A percentile compares a stretch with the other conserved stretches of the same genome.
Conservation (phyloP, 2,113 vertebrate species). For the Pangasianodon gigas region DNA sequence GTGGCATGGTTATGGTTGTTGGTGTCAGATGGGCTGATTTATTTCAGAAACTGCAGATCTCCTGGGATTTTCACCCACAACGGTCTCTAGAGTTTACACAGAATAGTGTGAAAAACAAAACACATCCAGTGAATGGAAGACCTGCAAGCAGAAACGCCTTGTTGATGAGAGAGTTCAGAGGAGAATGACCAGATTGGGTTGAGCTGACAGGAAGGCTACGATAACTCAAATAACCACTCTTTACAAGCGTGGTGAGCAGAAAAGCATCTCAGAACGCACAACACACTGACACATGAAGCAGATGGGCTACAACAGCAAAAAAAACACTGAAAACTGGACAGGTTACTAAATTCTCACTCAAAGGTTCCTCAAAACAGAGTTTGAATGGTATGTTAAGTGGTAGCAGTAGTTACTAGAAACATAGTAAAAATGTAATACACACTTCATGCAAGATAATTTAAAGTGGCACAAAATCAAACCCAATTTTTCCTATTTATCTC, state of each 20-base stretch:
- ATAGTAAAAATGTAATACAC: not conserved
- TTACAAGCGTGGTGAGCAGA: not conserved
- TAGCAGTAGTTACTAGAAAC: not conserved
- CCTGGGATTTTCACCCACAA: not conserved
- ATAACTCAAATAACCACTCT: not conserved
- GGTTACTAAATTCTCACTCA: not conserved
- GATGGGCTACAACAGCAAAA: not conserved
- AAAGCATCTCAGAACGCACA: not conserved
- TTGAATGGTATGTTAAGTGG: not conserved
- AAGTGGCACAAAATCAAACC: not conserved
- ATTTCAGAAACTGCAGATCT: not conserved
- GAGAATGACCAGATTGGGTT: not conserved
- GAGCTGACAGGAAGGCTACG: not conserved
- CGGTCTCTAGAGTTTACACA: not conserved
- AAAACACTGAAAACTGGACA: not conserved
- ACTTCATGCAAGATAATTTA: not conserved
- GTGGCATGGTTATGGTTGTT: not conserved
- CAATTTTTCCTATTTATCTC: not conserved
- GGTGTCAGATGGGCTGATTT: not conserved
- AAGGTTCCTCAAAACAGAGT: not conserved
- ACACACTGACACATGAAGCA: not conserved
- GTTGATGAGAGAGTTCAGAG: not conserved
- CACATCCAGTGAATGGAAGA: not conserved
- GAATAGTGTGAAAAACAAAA: not conserved
- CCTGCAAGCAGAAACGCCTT: not conserved